phyloP scores from a whole-genome alignment of 2,113 vertebrate species.

The Ceyx melanurus region DNA sequence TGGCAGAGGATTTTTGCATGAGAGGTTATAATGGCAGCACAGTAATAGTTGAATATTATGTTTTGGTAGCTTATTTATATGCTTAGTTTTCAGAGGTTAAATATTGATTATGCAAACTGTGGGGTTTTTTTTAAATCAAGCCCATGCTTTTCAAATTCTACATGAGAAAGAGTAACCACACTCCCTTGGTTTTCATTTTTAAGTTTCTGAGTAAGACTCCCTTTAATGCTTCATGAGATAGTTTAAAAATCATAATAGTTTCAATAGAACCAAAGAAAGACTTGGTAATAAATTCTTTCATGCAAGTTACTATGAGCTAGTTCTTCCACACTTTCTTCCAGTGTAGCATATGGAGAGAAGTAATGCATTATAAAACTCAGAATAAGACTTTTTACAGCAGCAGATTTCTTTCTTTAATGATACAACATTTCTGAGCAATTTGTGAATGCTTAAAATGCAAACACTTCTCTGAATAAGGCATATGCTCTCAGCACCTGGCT shows the following conservation, averaged over 20 bases:
- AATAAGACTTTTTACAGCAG: background rate
- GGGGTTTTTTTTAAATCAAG: background rate
- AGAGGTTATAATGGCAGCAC: background rate
- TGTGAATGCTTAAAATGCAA: background rate
- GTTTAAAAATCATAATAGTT: conserved; percentile 19
- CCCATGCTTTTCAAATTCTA: background rate
- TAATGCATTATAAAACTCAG: background rate
- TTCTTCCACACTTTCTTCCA: background rate
- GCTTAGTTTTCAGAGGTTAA: background rate
- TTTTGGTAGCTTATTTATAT: background rate
- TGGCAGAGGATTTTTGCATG: background rate
- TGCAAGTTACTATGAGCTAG: background rate
- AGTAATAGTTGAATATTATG: background rate
- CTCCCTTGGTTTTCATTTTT: background rate
- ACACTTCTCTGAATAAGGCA: background rate
- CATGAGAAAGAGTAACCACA: background rate
- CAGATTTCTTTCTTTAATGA: background rate
- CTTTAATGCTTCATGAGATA: background rate
- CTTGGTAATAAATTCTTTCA: background rate
- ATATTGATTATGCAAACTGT: background rate
- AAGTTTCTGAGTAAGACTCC: background rate
- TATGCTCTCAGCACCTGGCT: background rate
- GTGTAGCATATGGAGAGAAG: background rate
- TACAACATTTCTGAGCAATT: background rate
- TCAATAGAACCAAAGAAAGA: background rate